Evolutionary conservation across 2,888 invertebrate genomes (phyloP), one percentile per base, ranked within the genome.

Genomic region (Diadegma fenestrale): DNA sequence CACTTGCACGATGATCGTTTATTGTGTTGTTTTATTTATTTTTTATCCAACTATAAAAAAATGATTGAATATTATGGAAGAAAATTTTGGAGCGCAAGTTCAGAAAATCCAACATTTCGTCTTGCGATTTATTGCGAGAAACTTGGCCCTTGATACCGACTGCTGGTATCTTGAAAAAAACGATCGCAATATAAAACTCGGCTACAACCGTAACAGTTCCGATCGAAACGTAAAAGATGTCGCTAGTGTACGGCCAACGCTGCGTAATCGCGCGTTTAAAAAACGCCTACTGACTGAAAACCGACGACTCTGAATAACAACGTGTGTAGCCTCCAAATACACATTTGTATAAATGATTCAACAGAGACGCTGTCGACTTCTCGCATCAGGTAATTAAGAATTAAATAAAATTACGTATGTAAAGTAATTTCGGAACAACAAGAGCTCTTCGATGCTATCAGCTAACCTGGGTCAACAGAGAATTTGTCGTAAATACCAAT

Each of bases 381-480:
- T 12, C 1, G 22, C 8, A 22, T 41, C 14, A 66, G 26, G 30
- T 45, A 41, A 72, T 22, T 72, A 30, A 64, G 26, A 58, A 14
- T 26, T 51, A 51, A 72, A 68, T 51, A 66, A 41, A 12, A 22
- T 14, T 51, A 45, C 26, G 37, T 71, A 51, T 80, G 26, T 58
- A 26, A 58, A 58, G 26, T 58, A 58, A 26, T 58, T 26, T 58
- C 14, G 58, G 14, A 58, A 58, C 26, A 58, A 58, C 26, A 51
- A 26, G 14, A 14, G 22, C 17, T 22, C 45, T 68, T 26, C 54
- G 75, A 64, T 68, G 63, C 1, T 4, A 17, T 66, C 58, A 45
- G 37, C 12, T 26, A 69, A 81, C 69, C 75, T 75, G 75, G 48
- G 37, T 37, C 61, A 69, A 76, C 64, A 12, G 5, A 61, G 17